Evolutionary conservation across 30 jellyfish, hydroid and myxozoan species (phyloP), one percentile per base, ranked within the genome.

Genomic region (Chironex yamaguchii): DNA sequence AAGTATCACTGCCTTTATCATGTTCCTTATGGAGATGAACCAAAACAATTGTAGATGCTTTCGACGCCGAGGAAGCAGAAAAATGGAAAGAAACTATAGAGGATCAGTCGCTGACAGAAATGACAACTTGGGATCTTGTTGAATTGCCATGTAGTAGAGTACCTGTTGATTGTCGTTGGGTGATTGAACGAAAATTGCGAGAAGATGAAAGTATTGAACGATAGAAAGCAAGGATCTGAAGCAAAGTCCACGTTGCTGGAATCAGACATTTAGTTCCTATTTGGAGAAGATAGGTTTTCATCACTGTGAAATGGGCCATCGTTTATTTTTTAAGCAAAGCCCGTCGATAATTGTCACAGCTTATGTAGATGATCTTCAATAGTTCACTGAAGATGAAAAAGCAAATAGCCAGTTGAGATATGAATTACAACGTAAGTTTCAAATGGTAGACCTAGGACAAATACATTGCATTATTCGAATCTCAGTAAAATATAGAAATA

Each of bases 181-280:
- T n/a, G n/a, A n/a, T n/a, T n/a, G n/a, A n/a, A n/a, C n/a, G n/a
- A n/a, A n/a, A n/a, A n/a, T n/a, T n/a, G n/a, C n/a, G n/a, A n/a
- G n/a, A n/a, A n/a, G n/a, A n/a, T n/a, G n/a, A n/a, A n/a, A n/a
- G n/a, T n/a, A n/a, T n/a, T n/a, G n/a, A n/a, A n/a, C n/a, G n/a
- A n/a, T n/a, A n/a, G n/a, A n/a, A n/a, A n/a, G n/a, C n/a, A n/a
- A 72, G 23, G 86, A 73, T 20, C 86, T 72, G 2, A 72, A 72
- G 86, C 86, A 72, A 27, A 6, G 36, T 3, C 86, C 86, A 17
- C 72, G 86, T 4, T 72, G 86, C 48, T 72, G 86, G 86, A 68
- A 68, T 68, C 82, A 68, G 33, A 30, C 17, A 33, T 68, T 68
- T 30, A 49, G 36, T 6, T 25, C 12, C 49, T 68, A 6, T 25